Conservation (phyloP, 2,113 vertebrate genomes). For the Elachura formosa region DNA sequence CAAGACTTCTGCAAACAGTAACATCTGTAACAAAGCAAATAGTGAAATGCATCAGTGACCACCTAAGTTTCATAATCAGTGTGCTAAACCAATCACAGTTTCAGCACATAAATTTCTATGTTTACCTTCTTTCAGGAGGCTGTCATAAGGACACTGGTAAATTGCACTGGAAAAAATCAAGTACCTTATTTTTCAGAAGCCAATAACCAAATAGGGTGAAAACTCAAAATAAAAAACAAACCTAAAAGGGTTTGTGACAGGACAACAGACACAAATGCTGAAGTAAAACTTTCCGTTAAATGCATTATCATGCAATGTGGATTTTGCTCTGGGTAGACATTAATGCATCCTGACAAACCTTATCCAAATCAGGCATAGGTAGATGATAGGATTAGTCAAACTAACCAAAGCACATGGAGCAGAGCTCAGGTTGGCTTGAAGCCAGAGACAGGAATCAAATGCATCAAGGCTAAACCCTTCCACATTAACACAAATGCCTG, state of each 20-base stretch:
- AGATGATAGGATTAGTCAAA: background rate
- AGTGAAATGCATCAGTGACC: background rate
- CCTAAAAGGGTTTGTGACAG: rapidly evolving
- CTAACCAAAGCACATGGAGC: background rate
- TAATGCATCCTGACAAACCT: background rate
- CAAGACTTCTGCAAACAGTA: background rate
- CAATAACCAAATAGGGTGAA: background rate
- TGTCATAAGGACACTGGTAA: background rate
- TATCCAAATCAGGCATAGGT: background rate
- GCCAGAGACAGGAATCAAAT: background rate
- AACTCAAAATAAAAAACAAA: background rate
- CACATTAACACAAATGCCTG: background rate
- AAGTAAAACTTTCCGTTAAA: background rate
- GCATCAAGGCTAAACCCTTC: background rate
- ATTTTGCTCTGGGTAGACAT: background rate
- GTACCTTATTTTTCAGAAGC: background rate
- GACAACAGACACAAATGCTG: background rate
- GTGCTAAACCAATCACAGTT: background rate
- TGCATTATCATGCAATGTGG: background rate
- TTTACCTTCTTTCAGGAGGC: background rate
- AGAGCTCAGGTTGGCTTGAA: background rate
- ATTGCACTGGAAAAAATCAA: background rate
- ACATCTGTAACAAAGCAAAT: background rate
- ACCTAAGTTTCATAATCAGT: background rate
- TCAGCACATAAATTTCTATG: background rate